phyloP scores from a whole-genome alignment of 1,140 invertebrate genomes.

The Metaphire vulgaris region DNA sequence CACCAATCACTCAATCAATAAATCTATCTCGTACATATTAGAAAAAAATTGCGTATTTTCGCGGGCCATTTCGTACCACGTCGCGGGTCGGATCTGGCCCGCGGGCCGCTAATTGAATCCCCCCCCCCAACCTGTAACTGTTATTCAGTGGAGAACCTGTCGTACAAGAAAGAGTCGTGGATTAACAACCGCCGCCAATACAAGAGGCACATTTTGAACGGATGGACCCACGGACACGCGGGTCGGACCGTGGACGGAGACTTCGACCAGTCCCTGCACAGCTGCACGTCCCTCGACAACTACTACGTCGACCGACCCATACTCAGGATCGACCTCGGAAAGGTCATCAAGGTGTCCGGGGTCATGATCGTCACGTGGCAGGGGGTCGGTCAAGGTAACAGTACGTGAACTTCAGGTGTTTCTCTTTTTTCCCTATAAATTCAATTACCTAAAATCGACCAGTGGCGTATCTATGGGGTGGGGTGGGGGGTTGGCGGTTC shows the following conservation, averaged over 20 bases:
- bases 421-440: too few species aligned
- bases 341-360: slow-evolving; percentile 49
- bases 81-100: too few species aligned
- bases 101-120: too few species aligned
- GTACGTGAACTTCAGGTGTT: too few species aligned
- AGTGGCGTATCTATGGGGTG: too few species aligned
- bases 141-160: slow-evolving; percentile 58
- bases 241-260: slow-evolving; percentile 56
- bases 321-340: slow-evolving; percentile 57
- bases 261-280: slow-evolving; percentile 39
- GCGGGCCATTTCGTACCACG: too few species aligned
- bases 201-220: slow-evolving; percentile 45
- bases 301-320: slow-evolving; percentile 57
- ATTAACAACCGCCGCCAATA: slow-evolving; percentile 57
- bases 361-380: slow-evolving; percentile 58
- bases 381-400: slow-evolving; percentile 53
- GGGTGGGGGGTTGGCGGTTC: too few species aligned
- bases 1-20: too few species aligned
- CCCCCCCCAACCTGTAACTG: too few species aligned
- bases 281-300: slow-evolving; percentile 58
- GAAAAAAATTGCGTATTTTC: too few species aligned
- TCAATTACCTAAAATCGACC: too few species aligned
- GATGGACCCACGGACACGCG: slow-evolving; percentile 45
- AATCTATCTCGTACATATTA: too few species aligned
- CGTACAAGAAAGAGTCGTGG: slow-evolving; percentile 57